Conservation (phyloP, 2,113 vertebrate species). For the Tursiops truncatus region DNA sequence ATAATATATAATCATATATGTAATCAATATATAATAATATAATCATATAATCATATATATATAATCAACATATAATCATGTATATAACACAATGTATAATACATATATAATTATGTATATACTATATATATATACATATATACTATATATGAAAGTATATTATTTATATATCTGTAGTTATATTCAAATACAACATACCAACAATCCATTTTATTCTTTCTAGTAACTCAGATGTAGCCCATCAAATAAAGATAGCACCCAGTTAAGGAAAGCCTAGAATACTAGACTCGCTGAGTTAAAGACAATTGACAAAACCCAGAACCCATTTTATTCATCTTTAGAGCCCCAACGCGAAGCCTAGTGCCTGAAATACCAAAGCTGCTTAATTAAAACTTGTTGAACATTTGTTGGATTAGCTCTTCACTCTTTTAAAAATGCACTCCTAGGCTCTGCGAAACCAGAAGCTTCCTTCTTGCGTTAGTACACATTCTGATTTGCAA, state of each 20-base stretch:
- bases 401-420: background rate
- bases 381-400: background rate
- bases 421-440: background rate
- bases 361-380: background rate
- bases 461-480: constrained; percentile 3
- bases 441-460: background rate
- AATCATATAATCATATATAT: background rate
- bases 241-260: background rate
- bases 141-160: background rate
- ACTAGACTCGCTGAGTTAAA: background rate
- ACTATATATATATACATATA: background rate
- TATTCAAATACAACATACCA: background rate
- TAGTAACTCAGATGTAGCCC: background rate
- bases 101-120: background rate
- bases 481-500: constrained; percentile 55
- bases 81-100: background rate
- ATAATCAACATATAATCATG: background rate
- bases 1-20: background rate
- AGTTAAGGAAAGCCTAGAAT: background rate
- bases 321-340: background rate
- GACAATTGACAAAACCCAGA: background rate
- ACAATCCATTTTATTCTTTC: background rate
- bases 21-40: background rate
- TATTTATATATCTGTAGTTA: background rate
- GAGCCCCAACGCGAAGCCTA: background rate